phyloP scores from a whole-genome alignment of 37 sponge, comb jelly and placozoan genomes.

The Amphimedon queenslandica region DNA sequence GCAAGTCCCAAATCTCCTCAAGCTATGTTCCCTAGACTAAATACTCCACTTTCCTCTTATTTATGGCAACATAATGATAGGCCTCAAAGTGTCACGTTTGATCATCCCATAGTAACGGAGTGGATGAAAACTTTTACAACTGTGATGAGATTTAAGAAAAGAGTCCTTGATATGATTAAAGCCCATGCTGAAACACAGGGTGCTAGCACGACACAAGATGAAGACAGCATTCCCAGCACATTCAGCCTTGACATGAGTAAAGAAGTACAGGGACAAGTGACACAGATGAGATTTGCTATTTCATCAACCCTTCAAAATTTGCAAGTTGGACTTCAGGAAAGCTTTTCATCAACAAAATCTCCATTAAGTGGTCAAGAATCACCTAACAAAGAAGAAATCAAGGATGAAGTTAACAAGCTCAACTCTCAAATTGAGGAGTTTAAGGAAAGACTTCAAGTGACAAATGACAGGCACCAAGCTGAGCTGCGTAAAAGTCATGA shows the following conservation, averaged over 20 bases:
- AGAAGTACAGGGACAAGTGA: constrained; percentile 50
- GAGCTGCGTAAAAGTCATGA: constrained; percentile 36
- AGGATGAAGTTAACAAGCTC: constrained; percentile 8
- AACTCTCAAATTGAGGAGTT: constrained; percentile 5
- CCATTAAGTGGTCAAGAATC: background rate
- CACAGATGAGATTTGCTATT: constrained; percentile 59
- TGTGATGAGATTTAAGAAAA: constrained; percentile 45
- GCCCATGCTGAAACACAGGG: background rate
- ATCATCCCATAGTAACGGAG: constrained; percentile 53
- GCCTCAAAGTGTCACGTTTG: background rate
- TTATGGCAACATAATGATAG: background rate
- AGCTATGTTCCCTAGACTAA: background rate
- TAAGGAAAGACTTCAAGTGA: constrained; percentile 7
- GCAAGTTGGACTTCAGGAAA: constrained; percentile 45
- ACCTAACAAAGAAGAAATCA: background rate
- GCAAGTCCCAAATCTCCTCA: background rate
- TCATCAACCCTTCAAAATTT: constrained; percentile 47
- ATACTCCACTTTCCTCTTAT: background rate
- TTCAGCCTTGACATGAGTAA: background rate
- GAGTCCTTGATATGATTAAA: constrained; percentile 1
- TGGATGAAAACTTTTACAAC: constrained; percentile 47
- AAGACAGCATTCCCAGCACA: background rate
- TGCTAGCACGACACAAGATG: background rate
- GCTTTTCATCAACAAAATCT: background rate
- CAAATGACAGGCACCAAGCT: constrained; percentile 28